Conservation (phyloP, 2,888 invertebrate species). For the Cataglyphis rosenhaueri region DNA sequence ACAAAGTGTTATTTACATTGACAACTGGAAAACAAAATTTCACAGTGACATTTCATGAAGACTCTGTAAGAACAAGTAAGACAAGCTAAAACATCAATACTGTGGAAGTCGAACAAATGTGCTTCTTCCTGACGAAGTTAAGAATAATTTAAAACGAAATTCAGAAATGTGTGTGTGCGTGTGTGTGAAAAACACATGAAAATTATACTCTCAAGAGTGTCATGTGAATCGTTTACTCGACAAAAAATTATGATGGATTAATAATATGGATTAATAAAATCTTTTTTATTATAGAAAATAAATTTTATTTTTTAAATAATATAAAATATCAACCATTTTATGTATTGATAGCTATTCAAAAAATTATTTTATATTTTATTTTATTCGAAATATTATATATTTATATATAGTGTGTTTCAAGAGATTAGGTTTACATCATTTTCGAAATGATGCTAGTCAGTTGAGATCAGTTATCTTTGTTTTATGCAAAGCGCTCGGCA, state of each 20-base stretch:
- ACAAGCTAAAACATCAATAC: conserved; percentile 11
- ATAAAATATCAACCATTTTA: neutral
- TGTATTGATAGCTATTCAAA: neutral
- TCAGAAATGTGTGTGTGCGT: neutral
- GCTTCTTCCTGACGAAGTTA: neutral
- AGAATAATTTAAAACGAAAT: neutral
- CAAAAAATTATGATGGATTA: neutral
- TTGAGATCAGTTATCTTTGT: conserved; percentile 47
- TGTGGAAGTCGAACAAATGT: neutral
- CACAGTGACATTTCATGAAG: neutral
- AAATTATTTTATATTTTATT: neutral
- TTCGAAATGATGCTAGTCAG: conserved; percentile 8
- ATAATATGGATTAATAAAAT: too few relatives aligned
- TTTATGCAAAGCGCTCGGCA: conserved; percentile 57
- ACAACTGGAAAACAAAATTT: conserved; percentile 30
- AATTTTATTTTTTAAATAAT: neutral
- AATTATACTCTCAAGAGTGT: neutral
- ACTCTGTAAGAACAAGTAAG: conserved; percentile 10
- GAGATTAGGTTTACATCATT: conserved; percentile 1
- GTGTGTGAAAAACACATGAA: neutral
- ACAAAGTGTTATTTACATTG: conserved; percentile 37
- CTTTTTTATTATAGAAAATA: neutral
- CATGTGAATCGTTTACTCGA: neutral
- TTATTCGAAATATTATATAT: neutral
- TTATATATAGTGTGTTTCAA: neutral